These are phyloP conservation scores for Tiphia femorata DNA, from an alignment of 2,888 invertebrate species.

Conservation along the genomic window DNA sequence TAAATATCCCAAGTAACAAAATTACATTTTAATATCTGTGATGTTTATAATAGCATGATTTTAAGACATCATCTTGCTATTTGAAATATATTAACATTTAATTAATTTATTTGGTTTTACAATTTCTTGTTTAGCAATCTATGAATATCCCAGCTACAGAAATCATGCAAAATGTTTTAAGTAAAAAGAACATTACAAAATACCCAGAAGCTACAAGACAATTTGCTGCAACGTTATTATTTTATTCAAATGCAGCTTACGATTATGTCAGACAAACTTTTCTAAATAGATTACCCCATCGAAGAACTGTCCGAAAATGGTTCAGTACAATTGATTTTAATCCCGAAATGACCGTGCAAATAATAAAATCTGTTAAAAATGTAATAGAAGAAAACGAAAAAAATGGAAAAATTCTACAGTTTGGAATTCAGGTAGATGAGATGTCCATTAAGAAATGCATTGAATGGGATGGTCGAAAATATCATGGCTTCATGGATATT, in stretches of 20 bases:
- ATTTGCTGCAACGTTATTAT: conserved; percentile 21
- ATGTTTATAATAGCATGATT: too few relatives aligned
- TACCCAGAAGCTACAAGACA: conserved; percentile 3
- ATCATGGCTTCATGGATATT: too few relatives aligned
- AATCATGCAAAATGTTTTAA: background rate
- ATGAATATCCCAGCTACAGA: conserved; percentile 1
- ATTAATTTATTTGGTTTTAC: background rate
- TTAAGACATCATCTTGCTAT: too few relatives aligned
- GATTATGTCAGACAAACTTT: conserved; percentile 31
- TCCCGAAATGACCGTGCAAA: conserved; percentile 11
- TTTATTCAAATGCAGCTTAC: conserved; percentile 19
- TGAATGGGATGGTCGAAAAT: conserved; percentile 53
- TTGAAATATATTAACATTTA: too few relatives aligned
- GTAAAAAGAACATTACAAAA: background rate
- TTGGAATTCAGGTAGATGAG: conserved; percentile 18
- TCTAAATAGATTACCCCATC: conserved; percentile 27
- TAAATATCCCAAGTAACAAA: too few relatives aligned
- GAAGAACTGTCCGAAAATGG: conserved; percentile 27
- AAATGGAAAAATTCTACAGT: conserved; percentile 20
- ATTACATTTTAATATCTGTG: too few relatives aligned
- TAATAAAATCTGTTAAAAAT: conserved; percentile 10
- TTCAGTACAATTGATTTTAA: conserved; percentile 19
- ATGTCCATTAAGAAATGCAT: conserved; percentile 22
- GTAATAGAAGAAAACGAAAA: conserved; percentile 10
- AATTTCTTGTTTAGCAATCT: background rate